These are phyloP conservation scores for Eurystomus glaucurus DNA, from an alignment of 2,797 vertebrate genomes.

Conservation along the genomic window DNA sequence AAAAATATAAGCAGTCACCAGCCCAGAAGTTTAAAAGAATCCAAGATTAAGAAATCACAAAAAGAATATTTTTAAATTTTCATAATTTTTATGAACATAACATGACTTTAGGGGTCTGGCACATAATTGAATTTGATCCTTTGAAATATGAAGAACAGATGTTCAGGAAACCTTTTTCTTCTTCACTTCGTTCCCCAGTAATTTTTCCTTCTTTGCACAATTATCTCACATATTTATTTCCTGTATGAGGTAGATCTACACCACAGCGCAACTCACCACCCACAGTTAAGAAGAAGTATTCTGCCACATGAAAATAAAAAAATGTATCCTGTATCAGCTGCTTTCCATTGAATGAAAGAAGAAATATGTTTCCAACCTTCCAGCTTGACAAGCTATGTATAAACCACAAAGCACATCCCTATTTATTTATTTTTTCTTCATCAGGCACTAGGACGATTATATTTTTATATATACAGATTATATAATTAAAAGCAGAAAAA, in stretches of 20 bases:
- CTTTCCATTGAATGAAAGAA: conserved; percentile 68
- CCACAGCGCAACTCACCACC: conserved; percentile 39
- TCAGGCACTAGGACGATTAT: conserved; percentile 39
- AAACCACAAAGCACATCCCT: conserved; percentile 58
- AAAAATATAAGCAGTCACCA: background rate
- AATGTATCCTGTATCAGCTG: conserved; percentile 13
- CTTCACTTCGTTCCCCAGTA: conserved; percentile 22
- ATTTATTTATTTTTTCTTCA: conserved; percentile 71
- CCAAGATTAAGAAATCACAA: background rate
- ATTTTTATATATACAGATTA: conserved; percentile 54
- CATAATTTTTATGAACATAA: background rate
- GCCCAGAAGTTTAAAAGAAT: background rate
- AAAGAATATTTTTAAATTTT: background rate
- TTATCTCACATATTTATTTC: conserved; percentile 62
- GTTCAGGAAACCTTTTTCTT: background rate
- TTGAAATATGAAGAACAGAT: conserved; percentile 34
- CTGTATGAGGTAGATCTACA: conserved; percentile 14
- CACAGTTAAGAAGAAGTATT: conserved; percentile 21
- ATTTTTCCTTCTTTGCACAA: conserved; percentile 37
- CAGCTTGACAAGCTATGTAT: conserved; percentile 57
- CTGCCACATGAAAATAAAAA: conserved; percentile 55
- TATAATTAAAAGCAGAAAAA: conserved; percentile 66
- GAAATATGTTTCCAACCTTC: conserved; percentile 57
- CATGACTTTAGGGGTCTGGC: background rate
- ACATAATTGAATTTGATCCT: conserved; percentile 7